Base-by-base conservation (phyloP, 1,140 invertebrate genomes). In the Drosophila cardini region DNA sequence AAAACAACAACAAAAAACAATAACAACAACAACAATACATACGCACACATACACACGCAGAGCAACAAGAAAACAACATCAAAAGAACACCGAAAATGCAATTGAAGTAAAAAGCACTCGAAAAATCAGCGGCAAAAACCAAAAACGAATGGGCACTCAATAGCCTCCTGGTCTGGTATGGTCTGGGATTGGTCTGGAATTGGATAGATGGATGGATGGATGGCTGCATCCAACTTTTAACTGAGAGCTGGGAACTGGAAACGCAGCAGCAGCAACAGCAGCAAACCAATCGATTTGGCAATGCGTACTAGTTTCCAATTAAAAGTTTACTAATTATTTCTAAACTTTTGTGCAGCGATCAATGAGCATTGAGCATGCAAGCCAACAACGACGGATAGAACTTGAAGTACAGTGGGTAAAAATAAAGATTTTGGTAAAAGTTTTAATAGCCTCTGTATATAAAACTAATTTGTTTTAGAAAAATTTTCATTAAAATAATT, bases 301-400 rank as follows among this genome's bases (percentile, higher is more conserved):
- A 70, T 86, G 83, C 72, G 84, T 89, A 87, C 80, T 83, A 84
- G 84, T 87, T 89, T 89, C 84, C 84, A 87, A 87, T 87, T 87
- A 87, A 87, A 87, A 87, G 84, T 87, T 87, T 87, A 87, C 84
- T 87, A 87, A 87, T 87, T 87, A 87, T 87, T 87, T 87, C 83
- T 89, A 80, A 87, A 87, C 83, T 87, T 87, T 87, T 78, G 84
- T 89, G 61, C 84, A 72, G 73, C 83, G 79, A 87, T 89, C 83
- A 87, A 89, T 89, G 73, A 83, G 84, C 76, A 89, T 68, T 78
- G 84, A 83, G 85, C 84, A 89, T 86, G 83, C 84, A 79, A 76
- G 76, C 56, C 64, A 74, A 45, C 71, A 69, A 71, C 61, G 45
- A 65, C 57, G 40, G 26, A 32, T 42, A 43, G 52, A 56, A 68